Conservation (phyloP, 2,888 invertebrate genomes). For the Onthophagus sagittarius region DNA sequence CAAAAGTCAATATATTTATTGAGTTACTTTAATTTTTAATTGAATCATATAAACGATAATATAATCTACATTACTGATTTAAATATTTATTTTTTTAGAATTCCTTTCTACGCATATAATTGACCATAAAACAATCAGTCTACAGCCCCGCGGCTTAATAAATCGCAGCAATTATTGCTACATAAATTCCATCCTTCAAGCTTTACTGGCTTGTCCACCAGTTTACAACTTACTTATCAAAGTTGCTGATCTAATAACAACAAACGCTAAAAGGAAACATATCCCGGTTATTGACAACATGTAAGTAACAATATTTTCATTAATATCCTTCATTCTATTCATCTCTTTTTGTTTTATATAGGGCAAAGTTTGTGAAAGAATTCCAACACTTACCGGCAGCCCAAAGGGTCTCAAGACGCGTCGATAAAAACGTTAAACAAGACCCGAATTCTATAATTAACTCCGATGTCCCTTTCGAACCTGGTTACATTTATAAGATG, state of each 20-base stretch:
- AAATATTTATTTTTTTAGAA: conserved; percentile 54
- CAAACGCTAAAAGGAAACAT: conserved; percentile 50
- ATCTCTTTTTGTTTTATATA: conserved; percentile 42
- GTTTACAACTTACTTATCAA: conserved; percentile 87
- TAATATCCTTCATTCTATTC: too few relatives aligned
- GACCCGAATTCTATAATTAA: conserved; percentile 47
- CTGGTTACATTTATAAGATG: conserved; percentile 81
- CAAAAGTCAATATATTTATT: not conserved
- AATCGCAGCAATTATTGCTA: conserved; percentile 96
- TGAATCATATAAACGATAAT: too few relatives aligned
- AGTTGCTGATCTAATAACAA: conserved; percentile 61
- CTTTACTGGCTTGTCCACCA: conserved; percentile 89
- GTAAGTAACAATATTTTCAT: conserved; percentile 57
- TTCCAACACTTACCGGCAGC: conserved; percentile 66
- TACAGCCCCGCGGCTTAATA: conserved; percentile 85
- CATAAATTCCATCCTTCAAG: conserved; percentile 92
- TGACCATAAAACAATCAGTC: conserved; percentile 73
- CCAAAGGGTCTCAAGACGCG: conserved; percentile 44
- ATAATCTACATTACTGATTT: conserved; percentile 3
- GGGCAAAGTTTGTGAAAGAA: conserved; percentile 75
- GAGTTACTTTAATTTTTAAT: not conserved
- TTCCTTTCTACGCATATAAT: conserved; percentile 71
- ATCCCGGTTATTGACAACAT: conserved; percentile 90
- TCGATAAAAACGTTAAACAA: conserved; percentile 54
- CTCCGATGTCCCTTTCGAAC: conserved; percentile 82